Evolutionary conservation across 2,888 invertebrate genomes (phyloP).

Genomic region (Didymodactylos carnosus): DNA sequence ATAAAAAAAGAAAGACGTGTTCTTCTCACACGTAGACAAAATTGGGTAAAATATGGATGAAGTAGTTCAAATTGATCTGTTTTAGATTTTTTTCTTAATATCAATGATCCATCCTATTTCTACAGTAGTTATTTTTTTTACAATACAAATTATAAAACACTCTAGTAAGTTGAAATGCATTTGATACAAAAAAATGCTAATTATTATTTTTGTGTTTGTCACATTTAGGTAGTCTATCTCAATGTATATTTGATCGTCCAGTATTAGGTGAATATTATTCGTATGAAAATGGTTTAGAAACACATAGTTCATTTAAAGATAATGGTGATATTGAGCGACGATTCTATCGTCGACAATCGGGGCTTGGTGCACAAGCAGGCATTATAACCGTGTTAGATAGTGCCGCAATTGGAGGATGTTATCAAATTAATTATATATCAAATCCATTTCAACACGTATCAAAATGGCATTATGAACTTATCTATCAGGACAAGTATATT

Average conservation of each 20-base stretch:
- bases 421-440: not conserved
- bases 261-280: constrained; percentile 12
- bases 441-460: not conserved
- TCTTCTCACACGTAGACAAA: too few relatives aligned
- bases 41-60: too few relatives aligned
- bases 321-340: not conserved
- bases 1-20: too few relatives aligned
- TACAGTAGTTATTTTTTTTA: too few relatives aligned
- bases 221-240: not conserved
- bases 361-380: constrained; percentile 8
- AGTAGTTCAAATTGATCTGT: too few relatives aligned
- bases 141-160: too few relatives aligned
- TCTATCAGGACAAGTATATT: not conserved
- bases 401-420: not conserved
- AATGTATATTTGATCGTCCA: not conserved
- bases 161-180: too few relatives aligned
- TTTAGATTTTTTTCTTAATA: too few relatives aligned
- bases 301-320: constrained; percentile 8
- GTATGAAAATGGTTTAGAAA: constrained; percentile 13
- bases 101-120: too few relatives aligned
- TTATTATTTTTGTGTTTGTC: too few relatives aligned
- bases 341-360: constrained; percentile 7
- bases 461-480: not conserved
- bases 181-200: too few relatives aligned
- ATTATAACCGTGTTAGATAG: not conserved